Evolutionary conservation across 2,113 vertebrate genomes (phyloP).

Genomic region (Coptodon rendalli): DNA sequence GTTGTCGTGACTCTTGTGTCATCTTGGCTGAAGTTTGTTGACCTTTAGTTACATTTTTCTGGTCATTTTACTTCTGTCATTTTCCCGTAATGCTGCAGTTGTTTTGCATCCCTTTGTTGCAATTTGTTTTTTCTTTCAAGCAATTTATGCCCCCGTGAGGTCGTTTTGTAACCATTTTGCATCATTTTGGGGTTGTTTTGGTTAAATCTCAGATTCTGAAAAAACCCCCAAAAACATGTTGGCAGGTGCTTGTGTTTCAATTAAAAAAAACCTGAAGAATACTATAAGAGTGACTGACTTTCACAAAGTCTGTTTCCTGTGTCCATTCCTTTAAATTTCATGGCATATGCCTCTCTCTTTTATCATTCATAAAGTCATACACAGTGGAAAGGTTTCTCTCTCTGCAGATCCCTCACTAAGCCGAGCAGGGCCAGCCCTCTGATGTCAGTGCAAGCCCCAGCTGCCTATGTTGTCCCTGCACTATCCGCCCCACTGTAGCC

Average conservation of each 20-base stretch:
- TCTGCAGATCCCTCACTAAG: constrained; percentile 31
- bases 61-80: too few species aligned
- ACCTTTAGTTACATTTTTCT: too few species aligned
- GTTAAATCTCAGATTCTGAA: background rate
- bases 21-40: too few species aligned
- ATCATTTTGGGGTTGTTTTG: background rate
- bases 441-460: constrained; percentile 57
- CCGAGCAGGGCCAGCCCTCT: constrained; percentile 38
- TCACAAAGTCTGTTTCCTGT: background rate
- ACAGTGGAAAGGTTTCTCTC: constrained; percentile 30
- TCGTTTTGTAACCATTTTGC: background rate
- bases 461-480: constrained; percentile 45
- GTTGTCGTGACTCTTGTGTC: too few species aligned
- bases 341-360: background rate
- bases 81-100: too few species aligned
- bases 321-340: background rate
- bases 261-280: background rate
- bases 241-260: background rate
- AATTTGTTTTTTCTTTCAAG: too few species aligned
- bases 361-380: constrained; percentile 48
- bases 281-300: background rate
- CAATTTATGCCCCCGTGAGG: background rate
- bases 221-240: background rate
- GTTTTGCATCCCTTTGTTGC: too few species aligned
- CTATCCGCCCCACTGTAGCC: constrained; percentile 28